Percentiles rank a stretch among this genome's conserved stretches.
These are phyloP conservation scores for Alaudala cheleensis DNA, from an alignment of 2,113 vertebrate genomes.

Conservation along the genomic window DNA sequence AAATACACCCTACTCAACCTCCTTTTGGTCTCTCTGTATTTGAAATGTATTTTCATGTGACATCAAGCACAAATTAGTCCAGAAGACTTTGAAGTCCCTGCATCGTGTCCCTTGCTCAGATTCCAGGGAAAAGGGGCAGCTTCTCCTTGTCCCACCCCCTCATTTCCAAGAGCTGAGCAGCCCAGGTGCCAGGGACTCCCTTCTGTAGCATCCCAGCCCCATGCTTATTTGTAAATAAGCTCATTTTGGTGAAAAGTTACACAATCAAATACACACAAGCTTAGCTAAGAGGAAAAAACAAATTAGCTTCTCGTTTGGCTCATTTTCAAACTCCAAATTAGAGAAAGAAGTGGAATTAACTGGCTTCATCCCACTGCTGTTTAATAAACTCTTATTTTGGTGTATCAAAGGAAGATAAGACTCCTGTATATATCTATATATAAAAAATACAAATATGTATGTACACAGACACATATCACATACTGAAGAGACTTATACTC, in stretches of 20 bases:
- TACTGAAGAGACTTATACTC: neutral
- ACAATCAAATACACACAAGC: neutral
- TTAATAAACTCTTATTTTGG: neutral
- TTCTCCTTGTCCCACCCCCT: neutral
- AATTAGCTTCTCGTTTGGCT: neutral
- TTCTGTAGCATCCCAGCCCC: neutral
- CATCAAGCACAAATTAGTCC: neutral
- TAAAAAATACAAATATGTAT: fast-evolving
- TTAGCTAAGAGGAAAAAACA: neutral
- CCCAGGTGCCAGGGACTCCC: neutral
- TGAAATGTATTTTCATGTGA: neutral
- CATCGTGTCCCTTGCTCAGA: neutral
- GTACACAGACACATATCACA: neutral
- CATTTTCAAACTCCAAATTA: neutral
- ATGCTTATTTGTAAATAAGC: neutral
- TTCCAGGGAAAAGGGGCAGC: neutral
- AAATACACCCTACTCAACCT: neutral
- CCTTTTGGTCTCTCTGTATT: neutral
- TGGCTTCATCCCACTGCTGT: neutral
- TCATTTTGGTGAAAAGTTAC: neutral
- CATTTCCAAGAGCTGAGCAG: neutral
- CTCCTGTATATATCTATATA: fast-evolving
- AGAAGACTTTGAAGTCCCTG: neutral
- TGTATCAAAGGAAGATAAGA: neutral
- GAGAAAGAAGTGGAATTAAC: neutral